Evolutionary conservation across 2,888 invertebrate genomes (phyloP).

Genomic region (Pycnomerus fuliginosus): DNA sequence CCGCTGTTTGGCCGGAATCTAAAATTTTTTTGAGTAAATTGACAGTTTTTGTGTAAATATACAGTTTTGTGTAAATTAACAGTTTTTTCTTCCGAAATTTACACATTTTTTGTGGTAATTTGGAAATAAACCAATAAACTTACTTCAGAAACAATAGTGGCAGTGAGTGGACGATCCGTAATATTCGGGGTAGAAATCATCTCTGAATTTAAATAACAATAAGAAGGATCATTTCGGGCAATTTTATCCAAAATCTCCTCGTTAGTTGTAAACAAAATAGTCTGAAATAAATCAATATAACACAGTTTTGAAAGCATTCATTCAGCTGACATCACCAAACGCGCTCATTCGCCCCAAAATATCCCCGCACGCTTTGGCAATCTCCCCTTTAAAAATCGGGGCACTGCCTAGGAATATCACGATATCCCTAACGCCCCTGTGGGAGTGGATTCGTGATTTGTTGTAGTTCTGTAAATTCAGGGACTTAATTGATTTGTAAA

Average conservation of each 20-base stretch:
- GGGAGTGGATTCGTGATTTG: constrained; percentile 82
- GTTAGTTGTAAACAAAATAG: constrained; percentile 80
- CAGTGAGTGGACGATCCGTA: constrained; percentile 63
- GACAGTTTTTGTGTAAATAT: too few relatives aligned
- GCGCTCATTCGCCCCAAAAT: constrained; percentile 68
- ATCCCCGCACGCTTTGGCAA: constrained; percentile 75
- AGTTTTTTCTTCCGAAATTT: too few relatives aligned
- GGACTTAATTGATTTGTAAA: too few relatives aligned
- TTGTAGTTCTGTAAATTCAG: constrained; percentile 82
- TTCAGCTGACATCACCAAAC: constrained; percentile 66
- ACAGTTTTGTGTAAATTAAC: too few relatives aligned
- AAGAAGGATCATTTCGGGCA: constrained; percentile 55
- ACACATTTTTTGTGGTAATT: too few relatives aligned
- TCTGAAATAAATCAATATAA: too few relatives aligned
- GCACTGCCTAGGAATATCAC: constrained; percentile 68
- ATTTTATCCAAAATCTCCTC: constrained; percentile 68
- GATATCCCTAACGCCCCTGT: constrained; percentile 72
- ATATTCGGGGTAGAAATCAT: constrained; percentile 33
- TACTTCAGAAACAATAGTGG: constrained; percentile 54
- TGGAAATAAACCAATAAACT: too few relatives aligned
- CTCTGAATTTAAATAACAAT: constrained; percentile 46
- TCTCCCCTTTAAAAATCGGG: constrained; percentile 77
- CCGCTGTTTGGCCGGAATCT: too few relatives aligned
- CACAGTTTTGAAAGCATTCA: too few relatives aligned
- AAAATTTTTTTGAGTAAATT: too few relatives aligned